phyloP scores from a whole-genome alignment of 2,113 vertebrate species.

The Serilophus lunatus region DNA sequence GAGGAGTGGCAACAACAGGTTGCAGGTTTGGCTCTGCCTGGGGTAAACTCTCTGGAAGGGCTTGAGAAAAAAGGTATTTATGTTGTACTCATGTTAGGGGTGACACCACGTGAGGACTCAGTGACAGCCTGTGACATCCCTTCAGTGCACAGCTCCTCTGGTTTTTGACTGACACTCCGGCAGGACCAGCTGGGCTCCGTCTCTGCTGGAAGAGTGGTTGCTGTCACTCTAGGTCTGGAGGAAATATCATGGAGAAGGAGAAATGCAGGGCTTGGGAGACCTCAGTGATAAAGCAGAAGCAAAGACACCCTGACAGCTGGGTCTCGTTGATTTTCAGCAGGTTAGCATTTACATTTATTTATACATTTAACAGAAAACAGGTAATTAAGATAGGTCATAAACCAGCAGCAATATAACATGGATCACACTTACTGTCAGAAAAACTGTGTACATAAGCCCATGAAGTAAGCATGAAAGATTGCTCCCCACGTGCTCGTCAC shows the following conservation, averaged over 20 bases:
- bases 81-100: background rate
- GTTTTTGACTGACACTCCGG: background rate
- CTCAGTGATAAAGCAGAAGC: background rate
- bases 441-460: background rate
- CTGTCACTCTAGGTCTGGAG: background rate
- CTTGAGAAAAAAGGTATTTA: background rate
- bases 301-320: background rate
- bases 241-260: background rate
- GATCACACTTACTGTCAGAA: background rate
- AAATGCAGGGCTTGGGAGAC: background rate
- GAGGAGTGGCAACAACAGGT: background rate
- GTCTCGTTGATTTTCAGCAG: background rate
- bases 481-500: background rate
- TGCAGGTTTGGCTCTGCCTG: background rate
- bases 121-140: background rate
- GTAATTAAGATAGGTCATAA: background rate
- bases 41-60: background rate
- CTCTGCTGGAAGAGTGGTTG: background rate
- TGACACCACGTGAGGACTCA: background rate
- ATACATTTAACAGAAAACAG: conserved; percentile 40
- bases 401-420: background rate
- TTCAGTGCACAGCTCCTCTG: background rate
- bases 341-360: conserved; percentile 32
- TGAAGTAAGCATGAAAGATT: background rate
- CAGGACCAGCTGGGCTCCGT: background rate